phyloP scores from a whole-genome alignment of 2,888 invertebrate genomes.

The Bellardia pandia region DNA sequence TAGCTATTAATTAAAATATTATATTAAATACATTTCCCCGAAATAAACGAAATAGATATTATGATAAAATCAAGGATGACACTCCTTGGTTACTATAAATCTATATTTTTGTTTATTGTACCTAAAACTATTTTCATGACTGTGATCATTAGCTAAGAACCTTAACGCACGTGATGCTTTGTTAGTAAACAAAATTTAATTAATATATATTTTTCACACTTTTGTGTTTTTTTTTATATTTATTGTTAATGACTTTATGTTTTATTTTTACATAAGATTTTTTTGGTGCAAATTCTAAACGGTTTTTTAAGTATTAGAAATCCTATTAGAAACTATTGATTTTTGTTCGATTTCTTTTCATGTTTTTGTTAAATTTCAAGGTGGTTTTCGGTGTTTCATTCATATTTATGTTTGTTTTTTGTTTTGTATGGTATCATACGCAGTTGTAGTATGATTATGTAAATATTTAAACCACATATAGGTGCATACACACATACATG shows the following conservation, averaged over 20 bases:
- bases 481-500: neutral
- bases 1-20: too few species aligned
- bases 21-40: too few species aligned
- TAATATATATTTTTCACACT: neutral
- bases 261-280: neutral
- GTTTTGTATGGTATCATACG: conserved; percentile 1
- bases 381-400: conserved; percentile 41
- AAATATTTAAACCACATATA: conserved; percentile 25
- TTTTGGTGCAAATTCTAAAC: neutral
- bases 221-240: neutral
- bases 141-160: neutral
- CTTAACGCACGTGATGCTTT: neutral
- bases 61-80: too few species aligned
- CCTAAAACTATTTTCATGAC: neutral
- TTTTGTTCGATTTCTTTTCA: conserved; percentile 38
- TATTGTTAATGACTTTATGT: conserved; percentile 5
- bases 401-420: neutral
- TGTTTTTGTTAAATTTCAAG: conserved; percentile 54
- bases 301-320: conserved; percentile 28
- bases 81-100: too few species aligned
- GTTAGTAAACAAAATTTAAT: neutral
- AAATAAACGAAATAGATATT: too few species aligned
- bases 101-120: neutral
- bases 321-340: conserved; percentile 61
- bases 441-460: conserved; percentile 25